Conservation (phyloP, 2,113 vertebrate species). For the Sturnira hondurensis region DNA sequence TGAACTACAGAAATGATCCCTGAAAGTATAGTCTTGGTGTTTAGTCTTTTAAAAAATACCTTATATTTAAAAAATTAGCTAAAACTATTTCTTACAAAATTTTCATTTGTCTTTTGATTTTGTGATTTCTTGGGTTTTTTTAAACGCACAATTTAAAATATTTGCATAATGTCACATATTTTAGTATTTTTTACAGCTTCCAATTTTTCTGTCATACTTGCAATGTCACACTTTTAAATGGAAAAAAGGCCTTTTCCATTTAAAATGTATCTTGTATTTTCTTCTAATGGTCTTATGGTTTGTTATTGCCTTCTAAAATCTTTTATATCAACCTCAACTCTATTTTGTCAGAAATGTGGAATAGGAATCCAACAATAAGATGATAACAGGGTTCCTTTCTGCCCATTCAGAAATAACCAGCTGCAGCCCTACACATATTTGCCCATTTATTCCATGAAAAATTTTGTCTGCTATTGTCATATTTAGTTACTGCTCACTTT, state of each 20-base stretch:
- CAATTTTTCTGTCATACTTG: neutral
- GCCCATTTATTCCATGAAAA: neutral
- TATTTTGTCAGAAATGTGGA: neutral
- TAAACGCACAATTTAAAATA: neutral
- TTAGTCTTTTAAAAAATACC: neutral
- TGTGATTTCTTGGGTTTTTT: neutral
- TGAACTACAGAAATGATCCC: no score
- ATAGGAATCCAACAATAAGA: neutral
- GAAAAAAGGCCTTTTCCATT: neutral
- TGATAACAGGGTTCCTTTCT: neutral
- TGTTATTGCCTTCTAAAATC: conserved; percentile 13
- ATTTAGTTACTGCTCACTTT: neutral
- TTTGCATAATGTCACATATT: neutral
- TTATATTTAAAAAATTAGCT: neutral
- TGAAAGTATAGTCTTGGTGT: neutral
- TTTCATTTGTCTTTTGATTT: neutral
- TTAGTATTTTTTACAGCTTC: neutral
- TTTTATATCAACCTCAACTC: neutral
- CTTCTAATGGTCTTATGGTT: neutral
- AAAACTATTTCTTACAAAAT: neutral
- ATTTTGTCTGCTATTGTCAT: neutral
- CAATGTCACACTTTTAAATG: no score
- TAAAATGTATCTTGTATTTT: neutral
- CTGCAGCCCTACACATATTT: neutral
- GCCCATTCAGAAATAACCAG: neutral